These are phyloP conservation scores for Drosophila macrothrix DNA, from an alignment of 2,888 invertebrate genomes.

Conservation along the genomic window DNA sequence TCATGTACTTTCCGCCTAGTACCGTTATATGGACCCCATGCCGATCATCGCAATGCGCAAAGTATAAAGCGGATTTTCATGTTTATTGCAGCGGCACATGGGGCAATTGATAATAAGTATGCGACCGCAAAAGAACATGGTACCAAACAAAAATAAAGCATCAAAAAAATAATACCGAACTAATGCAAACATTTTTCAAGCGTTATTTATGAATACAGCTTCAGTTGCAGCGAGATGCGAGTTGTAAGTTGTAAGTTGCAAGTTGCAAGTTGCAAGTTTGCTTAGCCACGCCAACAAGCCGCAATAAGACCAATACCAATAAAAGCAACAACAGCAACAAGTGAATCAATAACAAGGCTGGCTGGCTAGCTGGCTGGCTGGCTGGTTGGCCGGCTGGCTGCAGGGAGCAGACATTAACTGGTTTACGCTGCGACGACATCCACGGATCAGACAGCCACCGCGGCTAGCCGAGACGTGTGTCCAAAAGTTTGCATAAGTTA, in stretches of 20 bases:
- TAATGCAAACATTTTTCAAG: slow-evolving; percentile 74
- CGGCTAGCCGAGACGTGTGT: slow-evolving; percentile 63
- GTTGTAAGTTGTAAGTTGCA: slow-evolving; percentile 30
- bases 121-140: slow-evolving; percentile 51
- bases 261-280: slow-evolving; percentile 61
- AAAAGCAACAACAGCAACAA: slow-evolving; percentile 43
- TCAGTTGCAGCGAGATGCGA: slow-evolving; percentile 40
- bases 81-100: slow-evolving; percentile 64
- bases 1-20: slow-evolving; percentile 10
- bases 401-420: slow-evolving; percentile 64
- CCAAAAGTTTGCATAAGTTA: slow-evolving; percentile 72
- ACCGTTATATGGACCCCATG: slow-evolving; percentile 53
- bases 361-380: slow-evolving; percentile 10
- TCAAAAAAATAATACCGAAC: slow-evolving; percentile 14
- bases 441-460: slow-evolving; percentile 60
- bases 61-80: slow-evolving; percentile 69
- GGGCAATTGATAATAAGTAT: slow-evolving; percentile 75
- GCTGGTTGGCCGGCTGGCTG: slow-evolving; percentile 7
- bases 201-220: slow-evolving; percentile 80
- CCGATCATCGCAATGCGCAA: slow-evolving; percentile 22
- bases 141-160: background rate
- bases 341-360: slow-evolving; percentile 72
- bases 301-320: slow-evolving; percentile 47
- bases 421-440: slow-evolving; percentile 65
- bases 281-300: slow-evolving; percentile 47